Conservation (phyloP, 2,797 vertebrate genomes). For the Euthynnus affinis region DNA sequence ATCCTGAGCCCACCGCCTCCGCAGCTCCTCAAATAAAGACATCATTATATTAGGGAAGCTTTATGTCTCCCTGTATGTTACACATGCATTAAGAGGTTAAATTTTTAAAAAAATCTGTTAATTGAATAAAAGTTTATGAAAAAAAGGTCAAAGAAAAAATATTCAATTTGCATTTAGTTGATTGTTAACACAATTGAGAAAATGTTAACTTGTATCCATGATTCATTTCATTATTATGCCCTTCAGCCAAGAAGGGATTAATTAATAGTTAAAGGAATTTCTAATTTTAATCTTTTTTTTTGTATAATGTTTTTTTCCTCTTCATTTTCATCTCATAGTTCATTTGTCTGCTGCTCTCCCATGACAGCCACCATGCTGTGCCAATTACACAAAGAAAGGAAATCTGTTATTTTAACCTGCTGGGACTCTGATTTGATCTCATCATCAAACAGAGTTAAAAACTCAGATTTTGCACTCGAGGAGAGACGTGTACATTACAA, state of each 20-base stretch:
- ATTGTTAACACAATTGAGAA: neutral
- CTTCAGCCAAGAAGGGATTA: slow-evolving; percentile 11
- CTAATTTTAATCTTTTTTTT: slow-evolving; percentile 13
- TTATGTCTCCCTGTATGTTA: neutral
- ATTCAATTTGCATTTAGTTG: neutral
- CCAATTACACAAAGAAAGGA: slow-evolving; percentile 28
- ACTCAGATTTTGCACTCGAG: slow-evolving; percentile 1
- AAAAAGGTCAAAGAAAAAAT: neutral
- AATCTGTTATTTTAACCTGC: slow-evolving; percentile 53
- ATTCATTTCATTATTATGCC: slow-evolving; percentile 3
- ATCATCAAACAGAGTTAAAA: slow-evolving; percentile 30
- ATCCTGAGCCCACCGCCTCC: slow-evolving; percentile 55
- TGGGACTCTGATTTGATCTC: slow-evolving; percentile 52
- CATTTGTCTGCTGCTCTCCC: slow-evolving; percentile 46
- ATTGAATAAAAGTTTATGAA: neutral
- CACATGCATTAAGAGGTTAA: neutral
- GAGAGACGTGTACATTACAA: neutral
- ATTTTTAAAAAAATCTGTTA: neutral
- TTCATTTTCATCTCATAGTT: slow-evolving; percentile 41
- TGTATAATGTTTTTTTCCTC: slow-evolving; percentile 10
- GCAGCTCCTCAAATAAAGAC: slow-evolving; percentile 26
- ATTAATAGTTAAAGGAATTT: slow-evolving; percentile 11
- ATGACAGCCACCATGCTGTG: slow-evolving; percentile 47
- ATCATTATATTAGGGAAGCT: too few relatives aligned
- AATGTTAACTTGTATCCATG: neutral